A percentile compares a stretch with the other conserved stretches of the same genome.
Evolutionary conservation across 2,888 invertebrate species (phyloP).

Genomic region (Lochmaea capreae): DNA sequence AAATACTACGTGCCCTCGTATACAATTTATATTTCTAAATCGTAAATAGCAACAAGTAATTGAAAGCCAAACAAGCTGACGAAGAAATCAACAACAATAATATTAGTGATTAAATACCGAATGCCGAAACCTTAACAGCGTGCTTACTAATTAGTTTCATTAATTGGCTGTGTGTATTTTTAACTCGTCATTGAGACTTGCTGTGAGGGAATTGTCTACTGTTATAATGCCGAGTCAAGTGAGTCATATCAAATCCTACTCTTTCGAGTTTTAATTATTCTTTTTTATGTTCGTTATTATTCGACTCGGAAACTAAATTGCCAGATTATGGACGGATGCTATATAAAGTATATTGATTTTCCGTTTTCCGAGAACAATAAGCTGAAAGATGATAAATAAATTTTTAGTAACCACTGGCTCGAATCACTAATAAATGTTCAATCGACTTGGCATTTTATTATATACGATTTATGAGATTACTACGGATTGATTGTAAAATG

Average conservation of each 20-base stretch:
- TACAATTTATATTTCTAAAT: too few species aligned
- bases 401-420: too few species aligned
- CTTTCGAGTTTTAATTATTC: background rate
- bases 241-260: background rate
- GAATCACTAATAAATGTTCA: too few species aligned
- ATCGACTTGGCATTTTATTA: too few species aligned
- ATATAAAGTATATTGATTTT: too few species aligned
- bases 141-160: constrained; percentile 5
- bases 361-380: too few species aligned
- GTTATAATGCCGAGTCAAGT: background rate
- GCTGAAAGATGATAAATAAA: too few species aligned
- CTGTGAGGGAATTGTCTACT: background rate
- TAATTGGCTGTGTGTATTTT: constrained; percentile 1
- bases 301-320: too few species aligned
- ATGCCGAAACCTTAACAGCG: background rate
- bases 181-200: background rate
- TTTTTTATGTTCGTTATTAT: background rate
- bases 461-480: too few species aligned
- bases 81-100: background rate
- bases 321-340: too few species aligned
- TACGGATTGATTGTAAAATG: too few species aligned
- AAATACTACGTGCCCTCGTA: too few species aligned
- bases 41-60: background rate
- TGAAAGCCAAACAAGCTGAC: background rate
- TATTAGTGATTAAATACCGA: constrained; percentile 1